These are phyloP conservation scores for Microcaecilia unicolor DNA, from an alignment of 2,797 vertebrate genomes.

Conservation along the genomic window DNA sequence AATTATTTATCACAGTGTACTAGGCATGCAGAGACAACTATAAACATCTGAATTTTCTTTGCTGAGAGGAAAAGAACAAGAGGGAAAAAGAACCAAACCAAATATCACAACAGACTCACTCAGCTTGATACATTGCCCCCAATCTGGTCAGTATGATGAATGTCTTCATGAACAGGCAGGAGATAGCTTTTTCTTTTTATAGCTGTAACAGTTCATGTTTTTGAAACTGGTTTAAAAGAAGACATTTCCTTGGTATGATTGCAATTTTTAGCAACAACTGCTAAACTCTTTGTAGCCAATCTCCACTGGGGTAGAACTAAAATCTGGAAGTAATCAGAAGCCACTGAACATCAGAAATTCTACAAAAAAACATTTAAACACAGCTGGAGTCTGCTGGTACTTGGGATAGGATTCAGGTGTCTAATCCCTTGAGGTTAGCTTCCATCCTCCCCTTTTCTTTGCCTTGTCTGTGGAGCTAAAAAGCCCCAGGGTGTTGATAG, in stretches of 20 bases:
- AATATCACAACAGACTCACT: background rate
- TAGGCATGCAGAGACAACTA: too few species aligned
- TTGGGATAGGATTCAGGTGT: conserved; percentile 92
- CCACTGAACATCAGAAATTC: conserved; percentile 85
- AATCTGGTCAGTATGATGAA: background rate
- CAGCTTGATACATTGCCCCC: background rate
- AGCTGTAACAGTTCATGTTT: conserved; percentile 23
- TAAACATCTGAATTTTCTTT: conserved; percentile 10
- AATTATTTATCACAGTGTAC: too few species aligned
- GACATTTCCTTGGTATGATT: conserved; percentile 46
- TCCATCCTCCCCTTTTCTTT: conserved; percentile 56
- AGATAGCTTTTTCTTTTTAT: background rate
- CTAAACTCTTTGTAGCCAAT: conserved; percentile 78
- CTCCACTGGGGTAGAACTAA: conserved; percentile 89
- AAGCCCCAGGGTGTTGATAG: conserved; percentile 81
- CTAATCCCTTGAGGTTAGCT: conserved; percentile 86
- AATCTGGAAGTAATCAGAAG: conserved; percentile 98
- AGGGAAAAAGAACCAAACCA: conserved; percentile 6
- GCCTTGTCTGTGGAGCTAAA: conserved; percentile 60
- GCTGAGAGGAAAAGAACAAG: conserved; percentile 2
- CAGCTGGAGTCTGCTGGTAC: conserved; percentile 86
- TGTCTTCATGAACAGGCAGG: conserved; percentile 4
- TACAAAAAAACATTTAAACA: conserved; percentile 85
- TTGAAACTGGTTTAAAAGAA: conserved; percentile 39
- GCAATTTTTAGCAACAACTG: conserved; percentile 73